A percentile compares a stretch with the other conserved stretches of the same genome.
These are phyloP conservation scores for Campoletis sonorensis DNA, from an alignment of 1,140 invertebrate genomes.

Conservation along the genomic window DNA sequence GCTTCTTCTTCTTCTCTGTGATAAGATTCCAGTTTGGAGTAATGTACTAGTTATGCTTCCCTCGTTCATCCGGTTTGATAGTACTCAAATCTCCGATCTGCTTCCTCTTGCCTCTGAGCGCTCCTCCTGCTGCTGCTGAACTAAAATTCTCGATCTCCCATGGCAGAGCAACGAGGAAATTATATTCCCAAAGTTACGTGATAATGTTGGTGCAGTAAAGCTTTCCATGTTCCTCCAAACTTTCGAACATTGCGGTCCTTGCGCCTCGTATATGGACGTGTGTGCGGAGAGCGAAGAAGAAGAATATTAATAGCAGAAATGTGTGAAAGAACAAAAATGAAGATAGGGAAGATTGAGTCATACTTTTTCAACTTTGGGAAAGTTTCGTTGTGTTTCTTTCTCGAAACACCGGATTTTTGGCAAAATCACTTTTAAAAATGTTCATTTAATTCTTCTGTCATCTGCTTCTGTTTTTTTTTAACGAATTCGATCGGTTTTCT, in stretches of 20 bases:
- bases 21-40: neutral
- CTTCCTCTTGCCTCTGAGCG: neutral
- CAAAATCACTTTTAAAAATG: too few species aligned
- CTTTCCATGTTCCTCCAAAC: neutral
- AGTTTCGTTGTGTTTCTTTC: too few species aligned
- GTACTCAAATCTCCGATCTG: neutral
- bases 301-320: neutral
- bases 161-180: neutral
- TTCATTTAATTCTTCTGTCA: too few species aligned
- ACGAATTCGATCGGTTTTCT: too few species aligned
- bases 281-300: neutral
- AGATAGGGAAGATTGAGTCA: too few species aligned
- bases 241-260: slow-evolving; percentile 8
- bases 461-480: too few species aligned
- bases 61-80: slow-evolving; percentile 26
- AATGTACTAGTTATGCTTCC: neutral
- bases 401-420: too few species aligned
- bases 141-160: slow-evolving; percentile 21
- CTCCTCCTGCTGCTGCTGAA: neutral
- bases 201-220: slow-evolving; percentile 26
- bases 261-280: neutral
- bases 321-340: neutral
- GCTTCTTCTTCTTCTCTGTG: neutral
- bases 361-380: too few species aligned
- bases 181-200: slow-evolving; percentile 39